Conservation (phyloP, 2,797 vertebrate species). For the Hydrophis major region DNA sequence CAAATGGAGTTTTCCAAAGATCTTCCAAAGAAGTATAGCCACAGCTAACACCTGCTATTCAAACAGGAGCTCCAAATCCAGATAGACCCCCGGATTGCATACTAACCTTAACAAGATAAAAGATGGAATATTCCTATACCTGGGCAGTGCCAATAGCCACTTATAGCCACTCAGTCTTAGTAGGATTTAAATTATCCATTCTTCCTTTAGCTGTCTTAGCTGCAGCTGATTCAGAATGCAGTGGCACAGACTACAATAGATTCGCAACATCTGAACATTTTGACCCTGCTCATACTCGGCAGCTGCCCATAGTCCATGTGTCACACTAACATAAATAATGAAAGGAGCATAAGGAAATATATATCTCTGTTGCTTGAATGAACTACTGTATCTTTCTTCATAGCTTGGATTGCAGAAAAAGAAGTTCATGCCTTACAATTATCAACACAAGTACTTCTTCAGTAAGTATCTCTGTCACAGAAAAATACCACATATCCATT, state of each 20-base stretch:
- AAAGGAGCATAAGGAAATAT: background rate
- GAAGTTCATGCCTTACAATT: conserved; percentile 80
- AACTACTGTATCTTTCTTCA: conserved; percentile 23
- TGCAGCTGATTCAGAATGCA: background rate
- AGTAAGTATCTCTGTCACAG: conserved; percentile 65
- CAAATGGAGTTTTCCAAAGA: background rate
- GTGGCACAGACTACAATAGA: background rate
- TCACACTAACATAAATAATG: background rate
- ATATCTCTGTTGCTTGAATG: background rate
- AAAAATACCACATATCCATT: background rate
- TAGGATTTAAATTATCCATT: background rate
- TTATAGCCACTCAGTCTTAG: background rate
- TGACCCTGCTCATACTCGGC: background rate
- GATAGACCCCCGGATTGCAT: background rate
- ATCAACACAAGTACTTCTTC: conserved; percentile 80
- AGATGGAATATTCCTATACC: background rate
- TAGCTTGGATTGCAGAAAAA: conserved; percentile 79
- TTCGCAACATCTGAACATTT: background rate
- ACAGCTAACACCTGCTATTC: background rate
- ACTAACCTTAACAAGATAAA: background rate
- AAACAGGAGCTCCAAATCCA: background rate
- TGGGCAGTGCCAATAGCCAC: background rate
- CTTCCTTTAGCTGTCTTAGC: background rate
- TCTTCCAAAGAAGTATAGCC: background rate
- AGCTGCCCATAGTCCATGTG: background rate